These are phyloP conservation scores for Corydoras sp. DNA, from an alignment of 2,113 vertebrate species.

Conservation along the genomic window DNA sequence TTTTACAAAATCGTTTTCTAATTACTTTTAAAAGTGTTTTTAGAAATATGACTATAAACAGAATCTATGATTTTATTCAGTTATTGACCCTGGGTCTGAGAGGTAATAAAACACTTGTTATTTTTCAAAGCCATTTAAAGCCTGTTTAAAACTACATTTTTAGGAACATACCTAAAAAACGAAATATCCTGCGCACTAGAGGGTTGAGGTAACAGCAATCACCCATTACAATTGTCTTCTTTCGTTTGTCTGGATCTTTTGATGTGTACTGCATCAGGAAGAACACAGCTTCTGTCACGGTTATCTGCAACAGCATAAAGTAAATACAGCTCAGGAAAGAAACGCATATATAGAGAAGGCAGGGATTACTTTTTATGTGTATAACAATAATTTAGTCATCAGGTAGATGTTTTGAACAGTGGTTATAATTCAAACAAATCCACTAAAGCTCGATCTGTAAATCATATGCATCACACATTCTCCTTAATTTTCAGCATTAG, in stretches of 20 bases:
- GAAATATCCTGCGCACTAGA: constrained; percentile 87
- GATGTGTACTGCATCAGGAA: constrained; percentile 95
- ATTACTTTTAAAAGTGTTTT: too few species aligned
- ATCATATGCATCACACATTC: constrained; percentile 27
- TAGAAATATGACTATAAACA: too few species aligned
- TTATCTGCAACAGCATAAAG: constrained; percentile 76
- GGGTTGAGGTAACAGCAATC: constrained; percentile 99
- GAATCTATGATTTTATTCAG: too few species aligned
- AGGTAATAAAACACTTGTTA: too few species aligned
- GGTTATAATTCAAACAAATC: constrained; percentile 8
- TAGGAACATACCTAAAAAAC: constrained; percentile 83
- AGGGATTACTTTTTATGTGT: neutral
- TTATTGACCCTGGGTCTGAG: too few species aligned
- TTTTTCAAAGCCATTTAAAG: too few species aligned
- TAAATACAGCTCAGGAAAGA: neutral
- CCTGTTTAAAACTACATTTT: too few species aligned
- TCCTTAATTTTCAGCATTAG: too few species aligned
- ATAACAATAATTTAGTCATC: too few species aligned
- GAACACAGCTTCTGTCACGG: constrained; percentile 87
- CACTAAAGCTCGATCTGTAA: constrained; percentile 34
- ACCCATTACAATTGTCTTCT: constrained; percentile 90
- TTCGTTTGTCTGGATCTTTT: constrained; percentile 90
- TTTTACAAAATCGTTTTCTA: too few species aligned
- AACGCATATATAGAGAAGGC: too few species aligned
- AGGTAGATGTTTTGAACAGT: too few species aligned